These are phyloP conservation scores for Paralvinella palmiformis DNA, from an alignment of 1,140 invertebrate genomes.

Conservation along the genomic window DNA sequence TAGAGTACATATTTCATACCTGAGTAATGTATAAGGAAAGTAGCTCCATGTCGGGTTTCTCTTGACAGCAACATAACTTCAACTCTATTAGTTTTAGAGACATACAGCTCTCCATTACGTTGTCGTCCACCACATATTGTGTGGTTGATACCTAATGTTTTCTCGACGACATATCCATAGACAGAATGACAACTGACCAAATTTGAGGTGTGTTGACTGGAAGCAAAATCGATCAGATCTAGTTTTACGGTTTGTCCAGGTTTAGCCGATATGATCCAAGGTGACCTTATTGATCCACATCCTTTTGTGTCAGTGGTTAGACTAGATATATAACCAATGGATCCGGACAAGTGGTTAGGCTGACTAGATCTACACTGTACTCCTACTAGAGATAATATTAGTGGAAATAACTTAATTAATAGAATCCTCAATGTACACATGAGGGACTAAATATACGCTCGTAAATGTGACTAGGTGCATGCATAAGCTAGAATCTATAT, in stretches of 20 bases:
- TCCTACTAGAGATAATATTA: too few relatives aligned
- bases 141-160: background rate
- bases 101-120: slow-evolving; percentile 5
- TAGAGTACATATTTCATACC: too few relatives aligned
- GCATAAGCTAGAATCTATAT: too few relatives aligned
- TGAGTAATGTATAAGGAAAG: background rate
- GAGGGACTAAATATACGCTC: too few relatives aligned
- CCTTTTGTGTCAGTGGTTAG: slow-evolving; percentile 15
- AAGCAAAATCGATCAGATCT: slow-evolving; percentile 13
- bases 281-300: slow-evolving; percentile 8
- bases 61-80: background rate
- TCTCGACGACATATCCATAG: background rate
- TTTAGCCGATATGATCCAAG: slow-evolving; percentile 16
- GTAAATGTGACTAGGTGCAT: too few relatives aligned
- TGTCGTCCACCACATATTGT: background rate
- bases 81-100: slow-evolving; percentile 8
- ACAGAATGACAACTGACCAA: too few relatives aligned
- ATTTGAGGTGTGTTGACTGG: too few relatives aligned
- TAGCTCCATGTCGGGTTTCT: background rate
- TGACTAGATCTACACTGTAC: too few relatives aligned
- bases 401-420: too few relatives aligned
- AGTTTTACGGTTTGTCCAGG: slow-evolving; percentile 15
- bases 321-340: slow-evolving; percentile 15
- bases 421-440: too few relatives aligned
- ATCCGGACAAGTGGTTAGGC: too few relatives aligned